Evolutionary conservation across 2,113 vertebrate genomes (phyloP).

Genomic region (Ginglymostoma cirratum): DNA sequence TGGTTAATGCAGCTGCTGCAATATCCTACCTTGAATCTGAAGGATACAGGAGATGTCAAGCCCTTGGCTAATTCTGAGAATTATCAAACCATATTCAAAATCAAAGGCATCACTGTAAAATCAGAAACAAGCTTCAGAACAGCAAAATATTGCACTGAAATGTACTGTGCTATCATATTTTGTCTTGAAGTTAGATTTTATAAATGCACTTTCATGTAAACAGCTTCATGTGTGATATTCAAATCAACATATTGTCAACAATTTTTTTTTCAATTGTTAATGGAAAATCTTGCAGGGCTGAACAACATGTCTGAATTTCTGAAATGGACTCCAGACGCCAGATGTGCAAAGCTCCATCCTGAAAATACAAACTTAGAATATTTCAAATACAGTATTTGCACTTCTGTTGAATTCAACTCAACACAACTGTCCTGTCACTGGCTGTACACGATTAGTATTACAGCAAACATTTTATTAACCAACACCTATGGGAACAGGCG

Average conservation of each 20-base stretch:
- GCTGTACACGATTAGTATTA: neutral
- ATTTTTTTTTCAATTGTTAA: neutral
- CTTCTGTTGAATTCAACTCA: neutral
- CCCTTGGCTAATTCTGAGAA: slow-evolving; percentile 78
- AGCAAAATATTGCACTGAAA: neutral
- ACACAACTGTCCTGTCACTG: neutral
- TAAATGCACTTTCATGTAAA: neutral
- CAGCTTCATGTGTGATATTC: neutral
- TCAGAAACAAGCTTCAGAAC: slow-evolving; percentile 31
- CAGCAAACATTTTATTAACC: no score
- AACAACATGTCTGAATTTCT: neutral
- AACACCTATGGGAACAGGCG: no score
- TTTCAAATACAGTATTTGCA: neutral
- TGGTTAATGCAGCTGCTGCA: neutral
- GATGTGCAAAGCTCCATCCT: neutral
- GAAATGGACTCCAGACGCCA: neutral
- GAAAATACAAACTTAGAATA: neutral
- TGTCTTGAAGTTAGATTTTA: neutral
- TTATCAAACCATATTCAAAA: slow-evolving; percentile 78
- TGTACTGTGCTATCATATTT: neutral
- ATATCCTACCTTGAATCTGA: slow-evolving; percentile 75
- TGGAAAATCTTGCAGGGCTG: neutral
- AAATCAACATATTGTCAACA: neutral
- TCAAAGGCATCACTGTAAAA: slow-evolving; percentile 83
- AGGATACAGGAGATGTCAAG: slow-evolving; percentile 85